phyloP scores from a whole-genome alignment of 2,113 vertebrate species.

The Aphelocoma coerulescens region DNA sequence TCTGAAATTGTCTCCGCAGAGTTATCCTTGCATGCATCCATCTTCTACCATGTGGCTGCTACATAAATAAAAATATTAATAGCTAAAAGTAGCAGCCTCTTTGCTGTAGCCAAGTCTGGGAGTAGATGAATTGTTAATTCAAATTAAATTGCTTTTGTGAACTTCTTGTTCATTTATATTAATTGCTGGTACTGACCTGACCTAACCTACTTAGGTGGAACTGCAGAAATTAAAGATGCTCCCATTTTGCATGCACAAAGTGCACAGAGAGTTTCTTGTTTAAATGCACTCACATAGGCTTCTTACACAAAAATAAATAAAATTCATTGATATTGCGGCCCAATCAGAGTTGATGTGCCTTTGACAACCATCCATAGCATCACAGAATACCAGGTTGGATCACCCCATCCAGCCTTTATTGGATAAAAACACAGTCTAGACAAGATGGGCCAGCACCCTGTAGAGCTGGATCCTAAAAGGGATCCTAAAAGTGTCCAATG shows the following conservation, averaged over 20 bases:
- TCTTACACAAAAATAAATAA: not conserved
- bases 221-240: constrained; percentile 22
- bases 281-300: not conserved
- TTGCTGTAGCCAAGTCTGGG: not conserved
- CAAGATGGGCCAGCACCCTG: not conserved
- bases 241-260: not conserved
- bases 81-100: not conserved
- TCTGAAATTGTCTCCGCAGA: not conserved
- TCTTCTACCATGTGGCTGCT: not conserved
- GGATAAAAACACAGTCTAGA: fast-evolving
- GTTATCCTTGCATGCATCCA: not conserved
- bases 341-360: not conserved
- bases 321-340: not conserved
- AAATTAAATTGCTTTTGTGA: constrained; percentile 53
- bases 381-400: not conserved
- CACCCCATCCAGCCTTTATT: not conserved
- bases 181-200: constrained; percentile 49
- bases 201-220: constrained; percentile 26
- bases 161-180: constrained; percentile 56
- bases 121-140: constrained; percentile 35
- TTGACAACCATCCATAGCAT: not conserved
- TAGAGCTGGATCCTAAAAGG: too few relatives aligned
- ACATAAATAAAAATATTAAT: not conserved
- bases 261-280: not conserved
- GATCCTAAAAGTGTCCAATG: fast-evolving